phyloP scores from a whole-genome alignment of 1,140 invertebrate species.

The Aphaenogaster rudis region DNA sequence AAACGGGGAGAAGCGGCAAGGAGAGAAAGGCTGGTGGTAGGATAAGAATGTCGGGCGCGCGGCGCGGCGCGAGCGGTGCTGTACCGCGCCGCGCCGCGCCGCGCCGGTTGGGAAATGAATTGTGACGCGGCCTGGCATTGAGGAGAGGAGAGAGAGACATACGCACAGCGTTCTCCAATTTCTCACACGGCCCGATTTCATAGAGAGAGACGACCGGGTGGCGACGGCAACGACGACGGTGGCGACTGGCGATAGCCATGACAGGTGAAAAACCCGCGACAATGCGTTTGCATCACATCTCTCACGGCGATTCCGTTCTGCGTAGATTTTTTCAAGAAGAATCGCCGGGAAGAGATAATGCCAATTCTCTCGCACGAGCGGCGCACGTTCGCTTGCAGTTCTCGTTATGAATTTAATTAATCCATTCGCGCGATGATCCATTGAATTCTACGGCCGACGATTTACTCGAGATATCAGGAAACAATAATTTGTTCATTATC shows the following conservation, averaged over 20 bases:
- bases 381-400: neutral
- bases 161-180: conserved; percentile 64
- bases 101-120: conserved; percentile 75
- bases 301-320: conserved; percentile 27
- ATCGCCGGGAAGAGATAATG: neutral
- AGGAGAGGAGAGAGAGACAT: conserved; percentile 48
- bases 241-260: conserved; percentile 21
- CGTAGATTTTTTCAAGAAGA: conserved; percentile 64
- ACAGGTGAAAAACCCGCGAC: conserved; percentile 54
- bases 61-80: conserved; percentile 7
- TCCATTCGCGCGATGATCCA: neutral
- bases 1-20: conserved; percentile 13
- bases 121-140: conserved; percentile 73
- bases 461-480: neutral
- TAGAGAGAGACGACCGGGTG: neutral
- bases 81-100: neutral
- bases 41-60: conserved; percentile 72
- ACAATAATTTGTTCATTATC: neutral
- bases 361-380: neutral
- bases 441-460: neutral
- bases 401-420: neutral
- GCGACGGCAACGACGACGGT: neutral
- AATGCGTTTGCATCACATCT: conserved; percentile 57
- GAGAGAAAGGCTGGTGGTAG: conserved; percentile 63
- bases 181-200: conserved; percentile 68